Evolutionary conservation across 1,140 invertebrate genomes (phyloP).

Genomic region (Physella acuta): DNA sequence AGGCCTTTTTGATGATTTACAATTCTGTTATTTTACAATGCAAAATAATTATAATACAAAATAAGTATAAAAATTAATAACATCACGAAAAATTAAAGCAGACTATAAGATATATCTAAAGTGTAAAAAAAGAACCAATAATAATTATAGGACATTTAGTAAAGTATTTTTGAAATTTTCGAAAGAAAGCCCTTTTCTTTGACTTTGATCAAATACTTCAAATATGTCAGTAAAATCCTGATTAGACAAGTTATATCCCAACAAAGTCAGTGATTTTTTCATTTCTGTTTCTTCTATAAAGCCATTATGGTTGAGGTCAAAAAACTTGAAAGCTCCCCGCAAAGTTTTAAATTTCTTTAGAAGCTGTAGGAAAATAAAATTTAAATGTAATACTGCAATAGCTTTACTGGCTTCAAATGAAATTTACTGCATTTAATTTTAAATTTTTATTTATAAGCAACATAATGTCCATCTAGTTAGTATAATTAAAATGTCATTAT

Average conservation of each 20-base stretch:
- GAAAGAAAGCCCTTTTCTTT: constrained; percentile 9
- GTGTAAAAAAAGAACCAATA: not conserved
- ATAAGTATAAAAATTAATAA: not conserved
- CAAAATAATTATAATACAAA: not conserved
- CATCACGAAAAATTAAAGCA: not conserved
- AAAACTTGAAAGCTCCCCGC: constrained; percentile 36
- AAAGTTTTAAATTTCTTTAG: constrained; percentile 39
- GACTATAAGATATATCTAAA: not conserved
- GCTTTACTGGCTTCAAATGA: not conserved
- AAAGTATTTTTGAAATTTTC: constrained; percentile 21
- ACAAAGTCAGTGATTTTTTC: constrained; percentile 28
- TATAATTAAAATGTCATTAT: not conserved
- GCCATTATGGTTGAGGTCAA: constrained; percentile 35
- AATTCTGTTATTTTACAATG: no score
- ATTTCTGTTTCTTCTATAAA: constrained; percentile 36
- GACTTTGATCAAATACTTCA: constrained; percentile 20
- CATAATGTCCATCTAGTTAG: not conserved
- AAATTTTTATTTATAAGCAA: not conserved
- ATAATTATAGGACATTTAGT: constrained; percentile 5
- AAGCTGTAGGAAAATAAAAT: constrained; percentile 31
- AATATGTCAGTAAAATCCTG: constrained; percentile 21
- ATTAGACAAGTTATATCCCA: constrained; percentile 13
- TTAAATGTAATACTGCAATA: not conserved
- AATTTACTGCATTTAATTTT: not conserved
- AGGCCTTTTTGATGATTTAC: no score